phyloP scores from a whole-genome alignment of 2,888 invertebrate genomes.

The Hemistola chrysoprasaria region DNA sequence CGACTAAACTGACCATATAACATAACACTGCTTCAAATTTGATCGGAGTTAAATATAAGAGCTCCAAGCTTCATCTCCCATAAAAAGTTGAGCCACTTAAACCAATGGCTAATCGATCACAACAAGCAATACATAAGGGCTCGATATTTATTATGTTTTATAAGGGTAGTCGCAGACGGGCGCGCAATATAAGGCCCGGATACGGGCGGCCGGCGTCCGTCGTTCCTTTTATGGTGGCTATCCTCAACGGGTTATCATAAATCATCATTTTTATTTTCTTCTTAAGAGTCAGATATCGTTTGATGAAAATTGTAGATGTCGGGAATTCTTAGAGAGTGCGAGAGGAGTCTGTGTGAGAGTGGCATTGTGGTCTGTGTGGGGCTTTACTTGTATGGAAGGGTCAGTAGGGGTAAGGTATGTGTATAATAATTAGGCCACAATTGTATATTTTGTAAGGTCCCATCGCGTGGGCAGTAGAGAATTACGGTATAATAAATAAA shows the following conservation, averaged over 20 bases:
- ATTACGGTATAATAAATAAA: too few species aligned
- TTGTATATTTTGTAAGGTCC: too few species aligned
- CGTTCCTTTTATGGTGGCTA: conserved; percentile 39
- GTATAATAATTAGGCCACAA: too few species aligned
- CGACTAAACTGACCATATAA: too few species aligned
- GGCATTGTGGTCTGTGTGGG: too few species aligned
- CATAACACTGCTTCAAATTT: too few species aligned
- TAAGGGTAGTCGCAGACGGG: conserved; percentile 25
- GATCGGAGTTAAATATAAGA: too few species aligned
- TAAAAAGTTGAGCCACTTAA: not conserved
- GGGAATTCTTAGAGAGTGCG: too few species aligned
- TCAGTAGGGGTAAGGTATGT: too few species aligned
- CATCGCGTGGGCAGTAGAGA: too few species aligned
- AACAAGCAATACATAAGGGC: conserved; percentile 18
- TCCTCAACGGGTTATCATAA: conserved; percentile 41
- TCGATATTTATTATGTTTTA: conserved; percentile 27
- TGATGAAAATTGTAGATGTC: conserved; percentile 19
- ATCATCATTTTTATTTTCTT: conserved; percentile 41
- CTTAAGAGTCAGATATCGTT: conserved; percentile 23
- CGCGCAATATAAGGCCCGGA: conserved; percentile 29
- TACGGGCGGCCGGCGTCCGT: conserved; percentile 20
- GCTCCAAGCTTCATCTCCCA: not conserved
- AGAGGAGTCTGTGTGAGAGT: too few species aligned
- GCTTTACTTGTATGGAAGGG: too few species aligned
- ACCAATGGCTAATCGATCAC: conserved; percentile 18